Conservation (phyloP, 2,888 invertebrate species). For the Xanthia icteritia region DNA sequence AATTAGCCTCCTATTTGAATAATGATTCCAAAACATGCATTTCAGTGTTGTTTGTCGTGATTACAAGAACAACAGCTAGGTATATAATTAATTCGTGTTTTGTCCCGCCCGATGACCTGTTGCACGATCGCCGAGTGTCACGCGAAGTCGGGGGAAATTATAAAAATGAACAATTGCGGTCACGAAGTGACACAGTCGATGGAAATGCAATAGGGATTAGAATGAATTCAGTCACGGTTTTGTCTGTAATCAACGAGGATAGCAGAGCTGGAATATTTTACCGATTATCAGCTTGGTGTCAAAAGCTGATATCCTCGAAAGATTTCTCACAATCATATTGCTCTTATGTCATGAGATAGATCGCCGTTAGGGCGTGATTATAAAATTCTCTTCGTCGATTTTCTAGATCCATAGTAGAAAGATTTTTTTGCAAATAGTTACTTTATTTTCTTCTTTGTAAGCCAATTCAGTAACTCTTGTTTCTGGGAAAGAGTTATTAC, state of each 20-base stretch:
- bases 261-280: constrained; percentile 3
- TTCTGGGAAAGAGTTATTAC: background rate
- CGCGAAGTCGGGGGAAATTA: constrained; percentile 65
- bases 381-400: background rate
- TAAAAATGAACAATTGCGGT: constrained; percentile 61
- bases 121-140: constrained; percentile 67
- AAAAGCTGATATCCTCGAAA: background rate
- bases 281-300: background rate
- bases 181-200: constrained; percentile 46
- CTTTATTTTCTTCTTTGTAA: background rate
- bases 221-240: constrained; percentile 21
- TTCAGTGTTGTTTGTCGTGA: constrained; percentile 45
- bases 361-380: background rate
- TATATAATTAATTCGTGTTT: constrained; percentile 54
- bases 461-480: background rate
- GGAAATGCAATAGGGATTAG: constrained; percentile 17
- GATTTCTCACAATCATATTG: background rate
- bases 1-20: constrained; percentile 32
- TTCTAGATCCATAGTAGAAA: background rate
- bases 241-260: background rate
- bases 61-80: constrained; percentile 41
- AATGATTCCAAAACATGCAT: constrained; percentile 50
- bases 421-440: background rate
- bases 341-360: background rate
- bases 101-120: constrained; percentile 70